Base-by-base conservation (phyloP, 2,888 invertebrate genomes). In the Eupelmus urozonus region DNA sequence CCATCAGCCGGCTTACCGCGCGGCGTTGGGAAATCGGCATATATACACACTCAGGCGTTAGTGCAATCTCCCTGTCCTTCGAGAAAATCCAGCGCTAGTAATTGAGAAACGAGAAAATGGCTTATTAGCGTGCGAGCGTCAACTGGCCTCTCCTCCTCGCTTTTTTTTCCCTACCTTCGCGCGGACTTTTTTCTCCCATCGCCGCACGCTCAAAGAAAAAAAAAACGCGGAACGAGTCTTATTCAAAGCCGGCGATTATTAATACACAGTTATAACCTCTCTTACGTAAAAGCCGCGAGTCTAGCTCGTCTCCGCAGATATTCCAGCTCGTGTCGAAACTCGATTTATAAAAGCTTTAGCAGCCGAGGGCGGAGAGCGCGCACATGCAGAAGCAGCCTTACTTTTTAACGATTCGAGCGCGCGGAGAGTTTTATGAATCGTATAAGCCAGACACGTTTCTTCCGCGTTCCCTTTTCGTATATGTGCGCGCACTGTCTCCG, bases 101-200 rank as follows among this genome's bases (percentile, higher is more conserved):
- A 80, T 81, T 82, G 81, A 75, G 81, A 81, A 82, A 81, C 69
- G 65, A 80, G 75, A 66, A 76, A 72, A 76, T 55, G 76, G 69
- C 78, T 75, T 70, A 77, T 79, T 78, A 78, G 70, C 34, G 59
- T 40, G 45, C 66, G 29, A 1, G 49, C 45, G 40, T n/a, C 59
- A 57, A 18, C 16, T 25, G 4, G 4, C 53, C 5, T 1, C n/a
- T n/a, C 1, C 60, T 27, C 18, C n/a, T 13, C 5, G 18, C 25
- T 70, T 51, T 53, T 34, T 53, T 18, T 71, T 23, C 40, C 9
- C 11, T 20, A 0, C 40, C 18, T 0, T 27, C 49, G 27, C 40
- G 9, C 9, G 20, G 4, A 11, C 11, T 20, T 57, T 69, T 42
- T 51, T 71, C 45, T 51, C n/a, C 42, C 4, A 27, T 45, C 55